phyloP scores from a whole-genome alignment of 2,888 invertebrate species.

The Pomacea canaliculata region DNA sequence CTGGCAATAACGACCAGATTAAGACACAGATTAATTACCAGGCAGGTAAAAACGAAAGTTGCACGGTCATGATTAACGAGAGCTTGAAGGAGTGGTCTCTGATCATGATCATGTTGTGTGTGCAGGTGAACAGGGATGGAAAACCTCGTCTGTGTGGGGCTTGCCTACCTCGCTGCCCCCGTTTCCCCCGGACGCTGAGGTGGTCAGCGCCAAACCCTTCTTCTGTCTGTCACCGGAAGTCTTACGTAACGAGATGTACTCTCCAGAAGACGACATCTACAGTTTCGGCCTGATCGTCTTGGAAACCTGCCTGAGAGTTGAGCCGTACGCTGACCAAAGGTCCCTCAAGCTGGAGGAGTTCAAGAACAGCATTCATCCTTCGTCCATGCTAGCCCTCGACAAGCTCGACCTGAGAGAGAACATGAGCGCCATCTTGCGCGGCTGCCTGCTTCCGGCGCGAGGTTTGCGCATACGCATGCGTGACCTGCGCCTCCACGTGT shows the following conservation, averaged over 20 bases:
- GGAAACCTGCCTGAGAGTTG: conserved; percentile 36
- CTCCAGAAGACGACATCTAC: conserved; percentile 57
- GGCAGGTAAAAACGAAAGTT: too few species aligned
- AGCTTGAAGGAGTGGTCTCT: too few species aligned
- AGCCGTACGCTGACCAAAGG: conserved; percentile 34
- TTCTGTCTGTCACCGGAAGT: conserved; percentile 62
- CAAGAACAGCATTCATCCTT: conserved; percentile 38
- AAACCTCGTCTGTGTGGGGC: conserved; percentile 51
- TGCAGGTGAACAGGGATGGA: conserved; percentile 34
- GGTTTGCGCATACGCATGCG: conserved; percentile 10
- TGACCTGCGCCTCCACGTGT: neutral
- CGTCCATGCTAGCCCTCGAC: conserved; percentile 37
- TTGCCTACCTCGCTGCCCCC: conserved; percentile 51
- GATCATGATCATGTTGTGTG: neutral
- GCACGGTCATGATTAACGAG: too few species aligned
- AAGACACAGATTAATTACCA: too few species aligned
- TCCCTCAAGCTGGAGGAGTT: conserved; percentile 38
- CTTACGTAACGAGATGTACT: conserved; percentile 53
- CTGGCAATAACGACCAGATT: too few species aligned
- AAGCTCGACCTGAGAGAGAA: conserved; percentile 15
- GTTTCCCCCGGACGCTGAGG: conserved; percentile 39
- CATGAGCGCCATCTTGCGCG: conserved; percentile 24
- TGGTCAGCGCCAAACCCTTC: conserved; percentile 42
- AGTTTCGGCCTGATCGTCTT: conserved; percentile 46
- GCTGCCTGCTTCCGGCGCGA: conserved; percentile 25